phyloP scores from a whole-genome alignment of 2,888 invertebrate genomes.

The Arrhopalites spinosus region DNA sequence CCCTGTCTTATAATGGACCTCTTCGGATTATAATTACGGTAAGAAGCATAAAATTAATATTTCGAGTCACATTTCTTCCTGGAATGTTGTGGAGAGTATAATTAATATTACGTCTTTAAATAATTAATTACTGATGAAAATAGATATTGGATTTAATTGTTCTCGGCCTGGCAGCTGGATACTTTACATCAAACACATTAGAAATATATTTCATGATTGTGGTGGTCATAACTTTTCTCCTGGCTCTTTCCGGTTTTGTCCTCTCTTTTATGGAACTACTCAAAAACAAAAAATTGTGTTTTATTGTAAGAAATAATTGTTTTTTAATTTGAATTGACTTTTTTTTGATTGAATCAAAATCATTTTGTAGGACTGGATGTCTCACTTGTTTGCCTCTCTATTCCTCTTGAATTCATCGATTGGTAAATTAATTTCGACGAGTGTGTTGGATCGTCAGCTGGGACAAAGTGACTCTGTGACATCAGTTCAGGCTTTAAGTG shows the following conservation, averaged over 20 bases:
- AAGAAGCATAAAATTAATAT: no score
- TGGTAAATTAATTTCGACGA: slow-evolving; percentile 12
- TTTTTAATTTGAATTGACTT: not conserved
- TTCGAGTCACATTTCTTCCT: no score
- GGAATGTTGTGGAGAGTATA: not conserved
- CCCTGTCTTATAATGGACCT: no score
- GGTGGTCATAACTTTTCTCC: not conserved
- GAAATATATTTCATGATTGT: slow-evolving; percentile 23
- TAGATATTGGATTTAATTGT: not conserved
- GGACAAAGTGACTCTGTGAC: not conserved
- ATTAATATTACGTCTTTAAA: not conserved
- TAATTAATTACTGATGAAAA: not conserved
- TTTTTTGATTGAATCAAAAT: not conserved
- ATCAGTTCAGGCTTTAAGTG: slow-evolving; percentile 12
- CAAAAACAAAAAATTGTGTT: not conserved
- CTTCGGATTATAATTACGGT: no score
- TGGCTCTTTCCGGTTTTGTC: not conserved
- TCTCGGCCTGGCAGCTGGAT: slow-evolving; percentile 16
- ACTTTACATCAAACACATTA: not conserved
- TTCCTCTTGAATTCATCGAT: slow-evolving; percentile 27
- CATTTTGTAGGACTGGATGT: slow-evolving; percentile 9
- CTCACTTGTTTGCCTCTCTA: slow-evolving; percentile 15
- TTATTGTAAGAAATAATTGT: not conserved
- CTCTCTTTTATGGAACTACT: not conserved
- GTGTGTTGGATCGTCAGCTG: not conserved